A percentile compares a stretch with the other conserved stretches of the same genome.
Evolutionary conservation across 2,888 invertebrate genomes (phyloP).

Genomic region (Macropis europaea): DNA sequence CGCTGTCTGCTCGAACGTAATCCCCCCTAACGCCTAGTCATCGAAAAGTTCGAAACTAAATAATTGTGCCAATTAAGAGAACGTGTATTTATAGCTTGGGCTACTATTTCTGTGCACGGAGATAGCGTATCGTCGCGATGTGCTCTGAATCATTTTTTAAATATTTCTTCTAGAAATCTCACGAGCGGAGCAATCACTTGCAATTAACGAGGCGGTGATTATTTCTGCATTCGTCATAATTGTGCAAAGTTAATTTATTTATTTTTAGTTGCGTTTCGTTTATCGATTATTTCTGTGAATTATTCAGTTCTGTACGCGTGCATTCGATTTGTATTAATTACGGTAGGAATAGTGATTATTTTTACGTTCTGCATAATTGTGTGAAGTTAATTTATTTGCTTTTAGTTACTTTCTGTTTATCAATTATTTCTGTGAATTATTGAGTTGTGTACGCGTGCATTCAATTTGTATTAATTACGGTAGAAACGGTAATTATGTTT

Average conservation of each 20-base stretch:
- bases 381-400: no score
- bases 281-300: not conserved
- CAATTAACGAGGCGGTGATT: not conserved
- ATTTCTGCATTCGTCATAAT: not conserved
- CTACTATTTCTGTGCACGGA: conserved; percentile 1
- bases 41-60: not conserved
- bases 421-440: no score
- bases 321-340: no score
- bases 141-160: conserved; percentile 2
- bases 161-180: not conserved
- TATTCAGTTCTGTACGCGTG: no score
- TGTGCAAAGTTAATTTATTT: not conserved
- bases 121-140: conserved; percentile 1
- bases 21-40: not conserved
- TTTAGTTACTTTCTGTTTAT: no score
- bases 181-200: not conserved
- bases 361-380: no score
- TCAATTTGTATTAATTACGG: no score
- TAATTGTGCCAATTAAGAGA: conserved; percentile 8
- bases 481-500: no score
- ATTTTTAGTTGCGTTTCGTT: not conserved
- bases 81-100: not conserved
- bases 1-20: no score
- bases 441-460: no score
- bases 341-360: no score